A percentile compares a stretch with the other conserved stretches of the same genome.
phyloP scores from a whole-genome alignment of 1,140 invertebrate genomes.

The Lethocerus indicus region DNA sequence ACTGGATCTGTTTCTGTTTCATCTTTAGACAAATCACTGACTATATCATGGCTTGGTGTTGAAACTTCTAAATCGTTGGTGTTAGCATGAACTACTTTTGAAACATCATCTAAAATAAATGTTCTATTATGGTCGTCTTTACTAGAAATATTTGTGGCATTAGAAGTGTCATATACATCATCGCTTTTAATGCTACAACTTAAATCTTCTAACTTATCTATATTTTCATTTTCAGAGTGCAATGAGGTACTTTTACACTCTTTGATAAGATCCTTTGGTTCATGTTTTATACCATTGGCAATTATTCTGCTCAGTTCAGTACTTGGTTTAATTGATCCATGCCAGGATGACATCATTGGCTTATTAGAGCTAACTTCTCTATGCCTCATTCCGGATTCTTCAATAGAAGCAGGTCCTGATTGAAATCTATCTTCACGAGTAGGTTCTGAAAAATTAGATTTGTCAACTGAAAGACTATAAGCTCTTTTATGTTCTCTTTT shows the following conservation, averaged over 20 bases:
- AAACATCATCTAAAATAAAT: constrained; percentile 16
- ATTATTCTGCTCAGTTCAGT: constrained; percentile 14
- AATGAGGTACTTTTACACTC: constrained; percentile 8
- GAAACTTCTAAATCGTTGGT: constrained; percentile 15
- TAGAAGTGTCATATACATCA: constrained; percentile 13
- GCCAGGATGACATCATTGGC: constrained; percentile 16
- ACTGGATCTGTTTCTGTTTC: constrained; percentile 14
- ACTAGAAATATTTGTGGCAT: constrained; percentile 15
- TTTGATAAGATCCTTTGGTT: constrained; percentile 9
- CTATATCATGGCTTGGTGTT: constrained; percentile 15
- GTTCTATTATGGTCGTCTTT: constrained; percentile 12
- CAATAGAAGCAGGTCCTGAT: constrained; percentile 15
- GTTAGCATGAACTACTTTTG: constrained; percentile 15
- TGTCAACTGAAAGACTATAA: constrained; percentile 34
- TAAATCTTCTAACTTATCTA: constrained; percentile 10
- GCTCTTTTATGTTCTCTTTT: constrained; percentile 36
- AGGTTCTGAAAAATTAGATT: constrained; percentile 13
- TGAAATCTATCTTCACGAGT: constrained; percentile 9
- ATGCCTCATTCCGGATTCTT: constrained; percentile 5
- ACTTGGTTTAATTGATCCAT: constrained; percentile 16
- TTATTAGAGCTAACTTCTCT: neutral
- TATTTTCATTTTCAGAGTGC: constrained; percentile 3
- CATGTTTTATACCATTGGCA: constrained; percentile 8
- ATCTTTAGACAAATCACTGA: constrained; percentile 15
- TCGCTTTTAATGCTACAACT: constrained; percentile 14